Evolutionary conservation across 2,888 invertebrate genomes (phyloP).

Genomic region (Mallateleia sp.): DNA sequence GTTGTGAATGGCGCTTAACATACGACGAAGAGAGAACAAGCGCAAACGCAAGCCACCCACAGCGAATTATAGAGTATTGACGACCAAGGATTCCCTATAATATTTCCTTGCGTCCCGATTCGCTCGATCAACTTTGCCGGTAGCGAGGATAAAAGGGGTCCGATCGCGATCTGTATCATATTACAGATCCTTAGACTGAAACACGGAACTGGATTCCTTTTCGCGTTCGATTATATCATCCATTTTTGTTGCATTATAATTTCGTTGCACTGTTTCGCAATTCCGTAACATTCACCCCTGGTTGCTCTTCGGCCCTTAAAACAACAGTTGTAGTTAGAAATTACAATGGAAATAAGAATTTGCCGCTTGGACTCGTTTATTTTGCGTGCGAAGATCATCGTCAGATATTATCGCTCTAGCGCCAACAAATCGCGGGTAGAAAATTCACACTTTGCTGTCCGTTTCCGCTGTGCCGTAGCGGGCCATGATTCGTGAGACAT

Average conservation of each 20-base stretch:
- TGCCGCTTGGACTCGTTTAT: background rate
- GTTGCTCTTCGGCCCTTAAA: background rate
- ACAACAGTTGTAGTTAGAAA: constrained; percentile 10
- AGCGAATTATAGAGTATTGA: no score
- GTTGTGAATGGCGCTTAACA: no score
- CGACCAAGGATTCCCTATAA: constrained; percentile 78
- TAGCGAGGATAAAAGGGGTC: constrained; percentile 67
- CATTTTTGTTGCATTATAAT: constrained; percentile 38
- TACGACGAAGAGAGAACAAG: no score
- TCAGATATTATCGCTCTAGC: constrained; percentile 52
- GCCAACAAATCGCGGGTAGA: constrained; percentile 63
- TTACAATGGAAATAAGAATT: constrained; percentile 37
- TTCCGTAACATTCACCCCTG: background rate
- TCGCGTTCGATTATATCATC: constrained; percentile 45
- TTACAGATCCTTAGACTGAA: constrained; percentile 58
- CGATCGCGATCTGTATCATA: constrained; percentile 56
- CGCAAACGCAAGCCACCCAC: no score
- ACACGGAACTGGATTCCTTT: constrained; percentile 57
- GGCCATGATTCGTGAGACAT: constrained; percentile 62
- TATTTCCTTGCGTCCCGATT: constrained; percentile 78
- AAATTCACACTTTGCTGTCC: constrained; percentile 65
- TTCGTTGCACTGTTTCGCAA: background rate
- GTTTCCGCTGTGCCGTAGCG: constrained; percentile 39
- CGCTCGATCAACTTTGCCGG: constrained; percentile 74
- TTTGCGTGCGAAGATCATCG: constrained; percentile 38